Evolutionary conservation across 2,797 vertebrate genomes (phyloP).

Genomic region (Micropoecilia bifurca): DNA sequence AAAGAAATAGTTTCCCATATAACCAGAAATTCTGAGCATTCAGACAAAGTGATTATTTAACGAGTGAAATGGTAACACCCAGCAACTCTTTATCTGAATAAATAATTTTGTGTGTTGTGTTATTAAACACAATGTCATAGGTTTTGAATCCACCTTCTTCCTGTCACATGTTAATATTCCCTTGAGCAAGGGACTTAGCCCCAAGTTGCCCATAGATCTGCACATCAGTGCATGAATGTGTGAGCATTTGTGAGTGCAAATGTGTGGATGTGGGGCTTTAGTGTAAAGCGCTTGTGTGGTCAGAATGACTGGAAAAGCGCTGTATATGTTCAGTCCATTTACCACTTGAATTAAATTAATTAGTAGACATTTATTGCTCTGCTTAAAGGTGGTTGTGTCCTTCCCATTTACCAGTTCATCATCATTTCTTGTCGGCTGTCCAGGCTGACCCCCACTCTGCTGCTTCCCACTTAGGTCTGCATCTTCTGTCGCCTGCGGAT

Average conservation of each 20-base stretch:
- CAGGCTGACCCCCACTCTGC: conserved; percentile 5
- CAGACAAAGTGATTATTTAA: background rate
- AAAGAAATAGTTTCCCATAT: background rate
- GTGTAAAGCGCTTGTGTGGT: too few species aligned
- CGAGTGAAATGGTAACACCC: background rate
- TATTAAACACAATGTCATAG: too few species aligned
- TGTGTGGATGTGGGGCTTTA: too few species aligned
- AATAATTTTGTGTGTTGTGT: background rate
- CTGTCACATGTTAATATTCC: too few species aligned
- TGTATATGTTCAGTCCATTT: too few species aligned
- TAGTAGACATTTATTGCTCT: background rate
- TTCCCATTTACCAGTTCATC: conserved; percentile 38
- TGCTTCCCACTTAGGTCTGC: conserved; percentile 1
- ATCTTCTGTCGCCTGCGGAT: conserved; percentile 19
- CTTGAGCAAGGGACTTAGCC: too few species aligned
- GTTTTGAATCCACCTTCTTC: too few species aligned
- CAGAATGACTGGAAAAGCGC: too few species aligned
- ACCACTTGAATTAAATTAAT: background rate
- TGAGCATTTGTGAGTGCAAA: too few species aligned
- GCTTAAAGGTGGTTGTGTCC: background rate
- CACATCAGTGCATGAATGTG: too few species aligned
- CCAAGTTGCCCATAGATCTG: too few species aligned
- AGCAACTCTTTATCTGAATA: background rate
- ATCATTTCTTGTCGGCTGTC: background rate
- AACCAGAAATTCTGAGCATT: background rate